Evolutionary conservation across 2,113 vertebrate genomes (phyloP).

Genomic region (Hippocampus mohnikei): DNA sequence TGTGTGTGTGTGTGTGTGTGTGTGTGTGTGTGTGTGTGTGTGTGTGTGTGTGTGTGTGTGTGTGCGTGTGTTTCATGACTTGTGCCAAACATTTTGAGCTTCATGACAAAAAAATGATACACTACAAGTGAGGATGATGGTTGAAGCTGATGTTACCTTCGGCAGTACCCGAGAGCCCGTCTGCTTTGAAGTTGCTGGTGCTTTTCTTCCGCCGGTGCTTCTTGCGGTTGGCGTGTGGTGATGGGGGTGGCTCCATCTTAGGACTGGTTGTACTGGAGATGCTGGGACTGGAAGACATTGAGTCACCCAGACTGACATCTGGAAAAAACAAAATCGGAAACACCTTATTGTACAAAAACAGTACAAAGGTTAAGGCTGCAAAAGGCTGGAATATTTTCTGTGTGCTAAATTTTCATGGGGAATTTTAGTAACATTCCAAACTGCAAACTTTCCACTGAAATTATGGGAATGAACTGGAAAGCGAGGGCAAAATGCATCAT

Average conservation of each 20-base stretch:
- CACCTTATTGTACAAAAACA: neutral
- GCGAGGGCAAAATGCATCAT: neutral
- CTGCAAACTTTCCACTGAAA: neutral
- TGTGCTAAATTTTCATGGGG: neutral
- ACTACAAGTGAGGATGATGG: neutral
- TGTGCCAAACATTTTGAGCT: neutral
- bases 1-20: neutral
- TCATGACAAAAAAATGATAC: neutral
- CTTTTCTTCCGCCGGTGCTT: constrained; percentile 98
- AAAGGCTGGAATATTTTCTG: neutral
- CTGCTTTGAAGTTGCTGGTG: constrained; percentile 95
- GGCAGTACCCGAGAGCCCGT: constrained; percentile 87
- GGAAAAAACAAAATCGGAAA: neutral
- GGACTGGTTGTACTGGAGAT: constrained; percentile 93
- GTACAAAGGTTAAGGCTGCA: neutral
- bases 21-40: neutral
- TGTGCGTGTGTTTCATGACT: neutral
- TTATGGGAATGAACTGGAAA: neutral
- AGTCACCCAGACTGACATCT: constrained; percentile 91
- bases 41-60: neutral
- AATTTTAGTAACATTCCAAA: neutral
- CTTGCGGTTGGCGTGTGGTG: constrained; percentile 96
- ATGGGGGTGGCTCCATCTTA: constrained; percentile 93
- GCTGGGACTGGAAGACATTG: constrained; percentile 91
- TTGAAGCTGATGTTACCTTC: constrained; percentile 80